Conservation (phyloP, 2,888 invertebrate species). For the Cephus rjabovi region DNA sequence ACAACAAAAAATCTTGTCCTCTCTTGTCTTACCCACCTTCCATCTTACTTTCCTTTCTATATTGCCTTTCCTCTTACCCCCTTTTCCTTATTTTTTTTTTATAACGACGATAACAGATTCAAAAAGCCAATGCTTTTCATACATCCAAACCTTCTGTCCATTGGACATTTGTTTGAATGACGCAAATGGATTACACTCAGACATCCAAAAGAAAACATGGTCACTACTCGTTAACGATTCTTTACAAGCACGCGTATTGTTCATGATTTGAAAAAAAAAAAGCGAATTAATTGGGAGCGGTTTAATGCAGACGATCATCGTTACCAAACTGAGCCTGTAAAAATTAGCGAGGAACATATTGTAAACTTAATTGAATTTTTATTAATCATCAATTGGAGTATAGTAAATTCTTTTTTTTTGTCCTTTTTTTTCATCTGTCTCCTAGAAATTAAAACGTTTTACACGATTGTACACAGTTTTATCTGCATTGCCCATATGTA, state of each 20-base stretch:
- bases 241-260: slow-evolving; percentile 13
- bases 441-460: neutral
- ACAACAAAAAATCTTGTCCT: neutral
- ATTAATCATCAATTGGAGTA: no score
- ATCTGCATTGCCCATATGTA: no score
- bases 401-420: no score
- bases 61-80: slow-evolving; percentile 30
- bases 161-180: slow-evolving; percentile 1
- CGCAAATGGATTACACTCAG: no score
- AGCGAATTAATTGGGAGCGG: neutral
- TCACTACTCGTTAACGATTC: no score
- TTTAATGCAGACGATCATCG: neutral
- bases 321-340: no score
- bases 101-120: slow-evolving; percentile 38
- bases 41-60: slow-evolving; percentile 11
- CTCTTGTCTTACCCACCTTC: neutral
- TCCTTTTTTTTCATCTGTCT: slow-evolving; percentile 3
- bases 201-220: no score
- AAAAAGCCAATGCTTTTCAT: slow-evolving; percentile 43
- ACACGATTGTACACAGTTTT: no score
- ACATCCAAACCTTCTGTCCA: slow-evolving; percentile 28
- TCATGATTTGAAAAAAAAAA: slow-evolving; percentile 16
- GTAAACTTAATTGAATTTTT: no score
- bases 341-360: no score
- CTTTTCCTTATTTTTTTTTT: slow-evolving; percentile 34